Evolutionary conservation across 2,113 vertebrate species (phyloP).

Genomic region (Oreochromis spilurus): DNA sequence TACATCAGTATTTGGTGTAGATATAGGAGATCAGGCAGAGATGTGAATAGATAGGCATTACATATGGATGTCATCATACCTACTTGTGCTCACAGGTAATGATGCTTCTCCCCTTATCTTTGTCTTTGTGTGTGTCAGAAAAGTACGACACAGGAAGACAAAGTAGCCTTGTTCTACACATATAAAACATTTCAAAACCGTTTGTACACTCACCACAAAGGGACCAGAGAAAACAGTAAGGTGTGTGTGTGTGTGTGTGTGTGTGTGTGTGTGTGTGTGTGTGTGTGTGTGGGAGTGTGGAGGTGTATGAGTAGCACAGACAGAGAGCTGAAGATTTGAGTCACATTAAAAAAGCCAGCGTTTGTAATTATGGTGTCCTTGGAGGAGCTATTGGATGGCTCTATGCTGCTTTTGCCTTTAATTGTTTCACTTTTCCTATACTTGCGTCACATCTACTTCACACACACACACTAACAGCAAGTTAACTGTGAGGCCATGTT

Average conservation of each 20-base stretch:
- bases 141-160: not conserved
- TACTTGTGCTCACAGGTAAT: slow-evolving; percentile 35
- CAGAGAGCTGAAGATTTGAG: not conserved
- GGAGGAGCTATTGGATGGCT: not conserved
- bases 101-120: slow-evolving; percentile 21
- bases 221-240: not conserved
- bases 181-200: slow-evolving; percentile 10
- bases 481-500: not conserved
- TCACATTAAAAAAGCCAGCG: not conserved
- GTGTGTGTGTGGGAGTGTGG: not conserved
- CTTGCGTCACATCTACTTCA: not conserved
- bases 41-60: not conserved
- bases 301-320: not conserved
- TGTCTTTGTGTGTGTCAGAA: not conserved
- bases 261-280: not conserved
- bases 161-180: slow-evolving; percentile 17
- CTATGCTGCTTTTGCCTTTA: not conserved
- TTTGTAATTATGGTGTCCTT: slow-evolving; percentile 20
- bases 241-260: not conserved
- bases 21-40: not conserved
- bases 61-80: slow-evolving; percentile 53
- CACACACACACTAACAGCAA: not conserved
- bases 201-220: not conserved
- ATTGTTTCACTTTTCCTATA: not conserved
- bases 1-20: not conserved